Conservation (phyloP, 2,113 vertebrate genomes). For the Erpornis zantholeuca region DNA sequence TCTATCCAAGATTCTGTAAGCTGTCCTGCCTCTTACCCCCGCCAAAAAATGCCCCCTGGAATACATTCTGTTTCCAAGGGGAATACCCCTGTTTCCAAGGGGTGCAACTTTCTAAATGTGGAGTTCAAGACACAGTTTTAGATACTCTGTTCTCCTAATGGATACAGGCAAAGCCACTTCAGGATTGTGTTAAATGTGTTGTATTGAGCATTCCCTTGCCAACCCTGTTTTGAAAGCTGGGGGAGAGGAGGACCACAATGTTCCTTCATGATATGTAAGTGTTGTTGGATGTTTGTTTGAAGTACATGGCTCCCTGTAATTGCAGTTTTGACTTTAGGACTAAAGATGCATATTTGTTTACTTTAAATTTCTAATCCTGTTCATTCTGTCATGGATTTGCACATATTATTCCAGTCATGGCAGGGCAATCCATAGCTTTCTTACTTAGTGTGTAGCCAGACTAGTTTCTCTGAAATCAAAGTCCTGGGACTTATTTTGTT, state of each 20-base stretch:
- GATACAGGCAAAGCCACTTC: neutral
- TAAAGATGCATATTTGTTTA: neutral
- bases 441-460: neutral
- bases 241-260: neutral
- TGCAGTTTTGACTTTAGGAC: neutral
- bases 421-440: neutral
- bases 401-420: conserved; percentile 7
- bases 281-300: conserved; percentile 7
- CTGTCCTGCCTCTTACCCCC: neutral
- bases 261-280: neutral
- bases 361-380: conserved; percentile 15
- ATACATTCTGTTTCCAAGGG: neutral
- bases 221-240: neutral
- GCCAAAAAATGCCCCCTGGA: fast-evolving
- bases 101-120: neutral
- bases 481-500: neutral
- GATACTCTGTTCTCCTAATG: neutral
- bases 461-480: conserved; percentile 16
- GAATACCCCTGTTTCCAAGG: neutral
- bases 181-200: neutral
- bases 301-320: conserved; percentile 12
- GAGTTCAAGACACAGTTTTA: neutral
- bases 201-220: neutral
- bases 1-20: neutral
- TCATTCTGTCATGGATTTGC: neutral